phyloP scores from a whole-genome alignment of 1,140 invertebrate genomes.

The Bombus difficillimus region DNA sequence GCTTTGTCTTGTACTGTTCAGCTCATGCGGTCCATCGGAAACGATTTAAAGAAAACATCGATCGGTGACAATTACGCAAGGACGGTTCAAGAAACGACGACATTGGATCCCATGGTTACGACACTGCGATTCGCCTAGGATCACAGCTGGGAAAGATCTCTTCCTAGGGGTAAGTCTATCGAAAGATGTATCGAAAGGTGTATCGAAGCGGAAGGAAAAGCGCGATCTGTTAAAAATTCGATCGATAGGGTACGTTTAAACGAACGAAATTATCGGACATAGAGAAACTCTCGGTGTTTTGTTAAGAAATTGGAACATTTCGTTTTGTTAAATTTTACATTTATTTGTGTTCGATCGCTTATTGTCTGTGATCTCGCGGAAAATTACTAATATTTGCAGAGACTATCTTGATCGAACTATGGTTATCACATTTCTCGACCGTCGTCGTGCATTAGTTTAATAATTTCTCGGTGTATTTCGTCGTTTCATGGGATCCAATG shows the following conservation, averaged over 20 bases:
- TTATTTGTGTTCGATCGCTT: slow-evolving; percentile 16
- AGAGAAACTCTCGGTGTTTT: background rate
- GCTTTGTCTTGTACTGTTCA: slow-evolving; percentile 48
- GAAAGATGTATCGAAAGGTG: background rate
- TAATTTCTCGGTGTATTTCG: background rate
- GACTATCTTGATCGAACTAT: background rate
- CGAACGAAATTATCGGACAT: too few species aligned
- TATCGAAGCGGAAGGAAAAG: background rate
- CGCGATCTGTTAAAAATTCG: background rate
- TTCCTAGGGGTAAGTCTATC: slow-evolving; percentile 52
- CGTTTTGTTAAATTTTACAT: slow-evolving; percentile 21
- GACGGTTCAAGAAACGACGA: background rate
- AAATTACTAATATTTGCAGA: slow-evolving; percentile 18
- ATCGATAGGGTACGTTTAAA: background rate
- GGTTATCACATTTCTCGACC: rapidly evolving
- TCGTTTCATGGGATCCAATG: slow-evolving; percentile 14
- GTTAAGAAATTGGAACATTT: slow-evolving; percentile 2
- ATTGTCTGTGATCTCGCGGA: slow-evolving; percentile 43
- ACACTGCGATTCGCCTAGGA: slow-evolving; percentile 26
- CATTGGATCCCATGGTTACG: slow-evolving; percentile 36
- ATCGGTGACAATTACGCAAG: background rate
- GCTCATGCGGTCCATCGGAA: slow-evolving; percentile 2
- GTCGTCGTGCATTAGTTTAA: background rate
- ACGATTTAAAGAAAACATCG: slow-evolving; percentile 6
- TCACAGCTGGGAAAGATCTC: slow-evolving; percentile 25